Conservation (phyloP, 2,888 invertebrate genomes). For the Philonicus albiceps region DNA sequence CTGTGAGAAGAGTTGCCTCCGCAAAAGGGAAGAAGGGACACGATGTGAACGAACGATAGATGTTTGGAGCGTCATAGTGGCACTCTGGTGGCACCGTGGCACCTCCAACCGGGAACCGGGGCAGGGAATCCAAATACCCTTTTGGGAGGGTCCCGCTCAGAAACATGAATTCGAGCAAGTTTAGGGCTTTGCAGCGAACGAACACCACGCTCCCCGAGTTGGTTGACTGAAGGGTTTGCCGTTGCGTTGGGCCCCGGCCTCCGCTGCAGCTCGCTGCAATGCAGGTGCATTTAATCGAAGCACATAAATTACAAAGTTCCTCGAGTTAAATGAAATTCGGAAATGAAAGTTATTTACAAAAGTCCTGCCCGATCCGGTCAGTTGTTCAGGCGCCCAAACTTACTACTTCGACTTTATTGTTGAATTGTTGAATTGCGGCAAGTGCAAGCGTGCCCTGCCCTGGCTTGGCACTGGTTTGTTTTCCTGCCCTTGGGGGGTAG, state of each 20-base stretch:
- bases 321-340: conserved; percentile 39
- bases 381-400: background rate
- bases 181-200: background rate
- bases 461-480: background rate
- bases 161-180: background rate
- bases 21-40: background rate
- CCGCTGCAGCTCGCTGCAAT: background rate
- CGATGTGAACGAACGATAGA: conserved; percentile 28
- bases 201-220: background rate
- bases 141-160: background rate
- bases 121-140: background rate
- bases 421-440: background rate
- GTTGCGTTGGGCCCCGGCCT: background rate
- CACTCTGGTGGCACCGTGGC: background rate
- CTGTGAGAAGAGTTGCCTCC: background rate
- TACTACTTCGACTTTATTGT: background rate
- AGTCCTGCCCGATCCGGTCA: background rate
- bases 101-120: background rate
- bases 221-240: background rate
- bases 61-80: background rate
- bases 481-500: background rate
- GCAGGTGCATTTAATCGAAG: conserved; percentile 36
- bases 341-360: conserved; percentile 39
- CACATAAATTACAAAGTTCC: conserved; percentile 35
- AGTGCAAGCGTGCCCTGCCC: background rate